Conservation (phyloP, 2,797 vertebrate genomes). For the Lepilemur ruficaudatus region DNA sequence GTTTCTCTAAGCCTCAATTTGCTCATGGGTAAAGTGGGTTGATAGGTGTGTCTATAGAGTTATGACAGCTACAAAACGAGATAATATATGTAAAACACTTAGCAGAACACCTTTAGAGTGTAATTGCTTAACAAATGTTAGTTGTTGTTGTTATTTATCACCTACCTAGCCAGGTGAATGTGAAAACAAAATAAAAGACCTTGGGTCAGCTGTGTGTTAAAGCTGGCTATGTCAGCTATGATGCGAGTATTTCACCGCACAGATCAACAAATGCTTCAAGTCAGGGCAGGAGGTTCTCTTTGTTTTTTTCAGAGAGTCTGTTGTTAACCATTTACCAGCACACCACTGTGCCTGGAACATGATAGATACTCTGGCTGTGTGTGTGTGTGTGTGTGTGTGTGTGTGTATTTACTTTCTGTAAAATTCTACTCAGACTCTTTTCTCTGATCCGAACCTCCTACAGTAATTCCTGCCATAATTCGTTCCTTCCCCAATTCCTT, state of each 20-base stretch:
- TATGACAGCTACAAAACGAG: neutral
- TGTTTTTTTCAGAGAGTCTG: neutral
- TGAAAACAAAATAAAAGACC: constrained; percentile 20
- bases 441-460: neutral
- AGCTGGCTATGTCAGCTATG: neutral
- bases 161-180: neutral
- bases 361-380: neutral
- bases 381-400: neutral
- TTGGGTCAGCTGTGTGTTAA: neutral
- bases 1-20: neutral
- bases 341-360: neutral
- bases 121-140: neutral
- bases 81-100: neutral
- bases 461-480: neutral
- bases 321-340: neutral
- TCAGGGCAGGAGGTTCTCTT: neutral
- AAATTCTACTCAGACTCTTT: neutral
- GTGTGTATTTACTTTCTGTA: neutral
- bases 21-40: neutral
- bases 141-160: neutral
- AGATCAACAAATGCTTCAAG: neutral
- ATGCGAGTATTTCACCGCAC: neutral
- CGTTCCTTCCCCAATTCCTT: neutral
- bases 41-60: neutral
- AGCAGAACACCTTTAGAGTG: neutral